Evolutionary conservation across 2,888 invertebrate genomes (phyloP), one percentile per base, ranked within the genome.

Genomic region (Platycheirus albimanus): DNA sequence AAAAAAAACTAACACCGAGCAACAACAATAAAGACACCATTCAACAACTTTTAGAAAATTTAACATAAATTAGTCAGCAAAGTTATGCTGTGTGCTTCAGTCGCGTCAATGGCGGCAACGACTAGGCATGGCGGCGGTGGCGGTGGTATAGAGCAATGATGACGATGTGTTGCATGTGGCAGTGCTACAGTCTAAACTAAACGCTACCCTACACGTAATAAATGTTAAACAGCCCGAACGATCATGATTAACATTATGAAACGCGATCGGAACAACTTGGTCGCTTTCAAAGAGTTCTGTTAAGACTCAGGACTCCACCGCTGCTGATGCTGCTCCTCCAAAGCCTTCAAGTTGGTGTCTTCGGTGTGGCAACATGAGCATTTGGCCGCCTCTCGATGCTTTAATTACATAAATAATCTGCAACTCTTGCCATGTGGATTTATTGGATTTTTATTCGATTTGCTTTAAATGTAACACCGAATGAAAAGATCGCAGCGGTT

Each of bases 221-320:
- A 81, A 81, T 81, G 81, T 81, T 81, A 81, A 81, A 81, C 81
- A 81, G 81, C 36, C 77, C 10, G 81, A 81, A 77, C 81, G 76
- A 81, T 81, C 77, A 81, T 81, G 81, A 81, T 81, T 81, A 81
- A 81, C 81, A 81, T 81, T 81, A 72, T 81, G 81, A 81, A 81
- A 81, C 81, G 81, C 81, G 81, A 81, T 81, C 81, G 71, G 66
- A 81, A 81, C 71, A 81, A 77, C 81, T 61, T 67, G 75, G 70
- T 58, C 47, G 58, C 61, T 61, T 78, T 61, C 58, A 38, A 63
- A 49, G 49, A 45, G 41, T 47, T 61, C 61, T 49, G 45, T n/a
- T 54, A 3, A 54, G 36, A 30, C 20, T 64, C 11, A 20, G 45
- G n/a, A n/a, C n/a, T 24, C 24, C 24, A 13, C 19, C n/a, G n/a